phyloP scores from a whole-genome alignment of 1,140 invertebrate species.

The Stenopsyche tienmushanensis region DNA sequence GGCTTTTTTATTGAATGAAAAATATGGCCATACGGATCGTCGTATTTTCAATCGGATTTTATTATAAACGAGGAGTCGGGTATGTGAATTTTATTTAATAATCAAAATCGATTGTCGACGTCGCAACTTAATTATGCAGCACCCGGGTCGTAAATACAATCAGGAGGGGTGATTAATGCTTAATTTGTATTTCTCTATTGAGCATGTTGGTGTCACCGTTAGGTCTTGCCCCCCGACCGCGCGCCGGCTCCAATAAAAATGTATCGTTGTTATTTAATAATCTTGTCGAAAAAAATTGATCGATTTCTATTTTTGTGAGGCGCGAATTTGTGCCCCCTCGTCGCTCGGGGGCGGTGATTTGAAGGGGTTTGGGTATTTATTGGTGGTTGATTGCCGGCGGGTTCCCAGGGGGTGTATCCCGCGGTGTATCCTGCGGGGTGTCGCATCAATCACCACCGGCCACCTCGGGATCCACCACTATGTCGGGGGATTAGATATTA shows the following conservation, averaged over 20 bases:
- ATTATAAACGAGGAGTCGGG: no score
- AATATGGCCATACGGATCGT: no score
- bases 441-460: conserved; percentile 36
- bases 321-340: background rate
- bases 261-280: conserved; percentile 18
- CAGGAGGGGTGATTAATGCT: background rate
- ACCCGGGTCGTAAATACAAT: background rate
- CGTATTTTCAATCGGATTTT: no score
- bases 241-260: background rate
- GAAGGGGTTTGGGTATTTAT: conserved; percentile 23
- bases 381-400: conserved; percentile 21
- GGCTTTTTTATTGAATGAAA: no score
- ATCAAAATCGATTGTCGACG: no score
- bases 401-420: conserved; percentile 17
- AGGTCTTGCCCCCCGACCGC: background rate
- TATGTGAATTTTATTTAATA: no score
- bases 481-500: conserved; percentile 31
- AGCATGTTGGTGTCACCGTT: background rate
- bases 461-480: background rate
- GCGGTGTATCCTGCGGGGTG: conserved; percentile 22
- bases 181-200: background rate
- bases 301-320: background rate
- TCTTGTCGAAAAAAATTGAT: conserved; percentile 6
- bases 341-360: background rate
- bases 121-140: no score